Base-by-base conservation (phyloP, 2,797 vertebrate species). In the Scolopax bukidnonensis region DNA sequence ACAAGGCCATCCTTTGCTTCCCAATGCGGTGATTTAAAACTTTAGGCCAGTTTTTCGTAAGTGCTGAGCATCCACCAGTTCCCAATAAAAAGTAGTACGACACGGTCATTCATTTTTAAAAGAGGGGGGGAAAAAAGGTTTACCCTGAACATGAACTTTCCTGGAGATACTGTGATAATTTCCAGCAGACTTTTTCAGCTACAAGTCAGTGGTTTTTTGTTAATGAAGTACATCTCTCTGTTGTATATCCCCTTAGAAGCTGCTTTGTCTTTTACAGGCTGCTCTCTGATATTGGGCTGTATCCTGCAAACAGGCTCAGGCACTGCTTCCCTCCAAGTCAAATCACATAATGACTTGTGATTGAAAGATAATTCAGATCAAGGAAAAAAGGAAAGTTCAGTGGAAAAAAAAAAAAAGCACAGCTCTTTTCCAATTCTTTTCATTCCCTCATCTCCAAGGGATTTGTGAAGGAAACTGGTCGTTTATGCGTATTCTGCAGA, bases 361-460 rank as follows among this genome's bases (percentile, higher is more conserved):
- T 71, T 68, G 77, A 68, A 85, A 96, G 41, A 24, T 70, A 84
- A 60, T 87, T 91, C 74, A 89, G 36, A 89, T 85, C 64, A 92
- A 90, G 75, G 71, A 41, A 87, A 92, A 61, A 64, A 71, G 64
- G 60, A 50, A 60, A 84, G 56, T 80, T 83, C 77, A 85, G 20
- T 67, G 51, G 15, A 59, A 61, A 70, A 57, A 68, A 74, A 45
- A 27, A 6, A 81, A 43, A 4, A 86, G 19, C 21, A 45, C 30
- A 36, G 56, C 15, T 92, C 60, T 83, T 53, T 64, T 5, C 47
- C 12, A 60, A 0, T 60, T 92, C 32, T 90, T 95, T 80, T 85
- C 21, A 47, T 80, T 74, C 60, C 32, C 25, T 69, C 24, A 43
- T 73, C 80, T 71, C 53, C 54, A 51, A 50, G 57, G 27, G 50